phyloP scores from a whole-genome alignment of 2,888 invertebrate genomes.

The Pherbina coryleti region DNA sequence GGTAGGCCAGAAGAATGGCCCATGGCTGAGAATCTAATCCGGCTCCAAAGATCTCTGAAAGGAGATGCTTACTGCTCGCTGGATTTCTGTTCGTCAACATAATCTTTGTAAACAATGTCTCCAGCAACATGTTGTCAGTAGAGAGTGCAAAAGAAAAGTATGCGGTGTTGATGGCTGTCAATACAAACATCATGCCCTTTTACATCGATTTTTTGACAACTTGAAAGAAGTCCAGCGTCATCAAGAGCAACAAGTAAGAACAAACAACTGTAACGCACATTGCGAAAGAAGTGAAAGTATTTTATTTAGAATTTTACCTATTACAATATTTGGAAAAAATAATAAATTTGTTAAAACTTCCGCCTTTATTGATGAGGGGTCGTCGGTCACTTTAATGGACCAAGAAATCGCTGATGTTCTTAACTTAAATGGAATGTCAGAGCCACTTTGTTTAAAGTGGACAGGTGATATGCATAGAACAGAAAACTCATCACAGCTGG shows the following conservation, averaged over 20 bases:
- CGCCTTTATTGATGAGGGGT: background rate
- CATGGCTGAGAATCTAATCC: slow-evolving; percentile 36
- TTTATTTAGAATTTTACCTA: background rate
- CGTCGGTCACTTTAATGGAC: background rate
- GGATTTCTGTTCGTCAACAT: slow-evolving; percentile 31
- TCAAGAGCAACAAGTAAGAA: too few relatives aligned
- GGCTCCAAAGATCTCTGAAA: slow-evolving; percentile 37
- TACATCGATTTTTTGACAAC: too few relatives aligned
- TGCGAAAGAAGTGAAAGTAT: background rate
- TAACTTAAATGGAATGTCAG: background rate
- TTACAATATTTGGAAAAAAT: background rate
- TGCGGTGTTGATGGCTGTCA: slow-evolving; percentile 37
- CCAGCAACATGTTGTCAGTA: slow-evolving; percentile 30
- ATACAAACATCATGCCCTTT: slow-evolving; percentile 33
- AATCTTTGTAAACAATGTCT: slow-evolving; percentile 39
- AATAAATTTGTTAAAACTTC: background rate
- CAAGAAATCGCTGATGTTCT: background rate
- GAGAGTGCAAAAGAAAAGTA: slow-evolving; percentile 30
- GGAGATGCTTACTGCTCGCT: slow-evolving; percentile 35
- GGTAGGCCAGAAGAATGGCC: background rate
- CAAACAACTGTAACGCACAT: background rate
- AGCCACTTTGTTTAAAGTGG: slow-evolving; percentile 23
- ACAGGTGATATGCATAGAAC: slow-evolving; percentile 20
- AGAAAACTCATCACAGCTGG: background rate
- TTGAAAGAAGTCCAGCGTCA: too few relatives aligned